Evolutionary conservation across 2,113 vertebrate genomes (phyloP), one percentile per base, ranked within the genome.

Genomic region (Eulacestoma nigropectus): DNA sequence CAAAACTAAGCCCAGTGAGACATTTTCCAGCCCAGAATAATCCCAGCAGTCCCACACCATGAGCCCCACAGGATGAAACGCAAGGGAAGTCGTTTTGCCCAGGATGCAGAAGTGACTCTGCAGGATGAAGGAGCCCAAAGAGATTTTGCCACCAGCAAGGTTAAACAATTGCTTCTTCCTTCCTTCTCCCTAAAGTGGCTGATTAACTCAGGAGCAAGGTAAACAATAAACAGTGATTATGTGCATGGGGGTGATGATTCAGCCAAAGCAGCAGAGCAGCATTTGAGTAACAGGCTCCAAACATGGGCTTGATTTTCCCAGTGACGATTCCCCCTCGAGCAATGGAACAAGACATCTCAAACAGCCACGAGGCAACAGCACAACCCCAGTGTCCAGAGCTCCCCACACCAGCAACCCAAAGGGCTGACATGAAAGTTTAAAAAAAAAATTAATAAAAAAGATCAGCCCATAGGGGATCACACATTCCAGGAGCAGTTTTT

Each of bases 191-290:
- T 14, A 27, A 93, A 91, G 68, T 46, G 2, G 5, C 92, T 96
- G 96, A 92, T 97, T 92, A 97, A 94, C 84, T 97, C 5, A 0
- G 88, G 73, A 95, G 75, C 93, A 90, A 95, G 73, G 95, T 96
- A 96, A 96, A 97, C 83, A 96, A 94, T 87, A 95, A 95, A 96
- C 88, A 94, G 76, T 81, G 88, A 90, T 95, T 77, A 89, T 96
- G 83, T 81, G 90, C 95, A 96, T 37, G 17, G 79, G 76, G 88
- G n/a, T 89, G 92, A 72, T 88, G 95, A 97, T 92, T 97, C 92
- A 95, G 95, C 76, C 92, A 35, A 87, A 95, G 95, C 6, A 95
- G 92, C 76, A 63, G 72, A 91, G 59, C 88, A 90, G 93, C 52
- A 19, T 70, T 96, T 86, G 82, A 94, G 90, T 70, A 96, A 92